Percentiles rank a stretch among this genome's conserved stretches.
Conservation (phyloP, 2,113 vertebrate genomes). For the Eurypyga helias region DNA sequence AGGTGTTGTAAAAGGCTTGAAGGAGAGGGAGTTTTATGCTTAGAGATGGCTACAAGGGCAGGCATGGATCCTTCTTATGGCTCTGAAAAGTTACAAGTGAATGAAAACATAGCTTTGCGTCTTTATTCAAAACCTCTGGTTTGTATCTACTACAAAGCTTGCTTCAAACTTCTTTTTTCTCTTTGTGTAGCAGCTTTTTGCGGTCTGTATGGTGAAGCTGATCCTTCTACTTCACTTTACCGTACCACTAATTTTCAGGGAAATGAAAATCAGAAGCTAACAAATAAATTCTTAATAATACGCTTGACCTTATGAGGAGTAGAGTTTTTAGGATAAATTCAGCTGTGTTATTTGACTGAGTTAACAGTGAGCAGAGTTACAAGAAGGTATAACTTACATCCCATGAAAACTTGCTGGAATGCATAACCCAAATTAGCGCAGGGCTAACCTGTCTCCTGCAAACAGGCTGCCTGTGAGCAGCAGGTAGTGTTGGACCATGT, state of each 20-base stretch:
- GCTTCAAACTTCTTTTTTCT: not conserved
- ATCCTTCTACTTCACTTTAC: not conserved
- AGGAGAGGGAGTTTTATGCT: not conserved
- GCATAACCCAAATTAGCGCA: not conserved
- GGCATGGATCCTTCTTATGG: rapidly evolving
- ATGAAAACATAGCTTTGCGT: not conserved
- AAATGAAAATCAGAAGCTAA: not conserved
- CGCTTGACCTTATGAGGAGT: not conserved
- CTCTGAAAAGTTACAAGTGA: not conserved
- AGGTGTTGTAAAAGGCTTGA: rapidly evolving
- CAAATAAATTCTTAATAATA: not conserved
- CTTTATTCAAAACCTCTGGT: not conserved
- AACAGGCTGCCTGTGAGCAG: not conserved
- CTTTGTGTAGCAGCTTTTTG: too few relatives aligned
- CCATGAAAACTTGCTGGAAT: not conserved
- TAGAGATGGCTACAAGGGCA: not conserved
- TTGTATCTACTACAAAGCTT: not conserved
- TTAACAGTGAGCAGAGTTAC: not conserved
- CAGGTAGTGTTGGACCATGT: not conserved
- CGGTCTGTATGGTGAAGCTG: not conserved
- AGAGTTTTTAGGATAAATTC: not conserved
- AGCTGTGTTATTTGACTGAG: not conserved
- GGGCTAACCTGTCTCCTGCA: not conserved
- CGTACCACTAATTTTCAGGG: not conserved
- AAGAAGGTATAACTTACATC: not conserved